Percentiles rank a stretch among this genome's conserved stretches.
These are phyloP conservation scores for Neuroterus valhalla DNA, from an alignment of 1,140 invertebrate species.

Conservation along the genomic window DNA sequence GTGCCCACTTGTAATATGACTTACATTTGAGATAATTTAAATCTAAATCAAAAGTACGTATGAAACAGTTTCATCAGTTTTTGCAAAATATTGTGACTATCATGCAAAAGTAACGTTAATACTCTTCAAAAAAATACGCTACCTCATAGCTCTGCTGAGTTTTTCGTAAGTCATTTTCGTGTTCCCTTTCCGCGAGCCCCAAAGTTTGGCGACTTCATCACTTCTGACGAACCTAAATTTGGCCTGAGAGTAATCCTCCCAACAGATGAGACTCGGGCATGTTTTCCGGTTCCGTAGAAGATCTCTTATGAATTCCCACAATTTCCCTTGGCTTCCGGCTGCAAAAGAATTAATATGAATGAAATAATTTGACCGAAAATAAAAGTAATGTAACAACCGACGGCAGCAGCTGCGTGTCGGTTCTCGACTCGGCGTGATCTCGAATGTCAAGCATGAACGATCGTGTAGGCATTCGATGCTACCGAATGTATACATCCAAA, in stretches of 20 bases:
- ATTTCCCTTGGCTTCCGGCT: conserved; percentile 80
- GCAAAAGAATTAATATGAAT: conserved; percentile 41
- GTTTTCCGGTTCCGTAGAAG: conserved; percentile 84
- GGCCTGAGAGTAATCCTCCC: conserved; percentile 90
- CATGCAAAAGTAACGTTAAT: neutral
- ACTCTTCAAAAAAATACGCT: conserved; percentile 45
- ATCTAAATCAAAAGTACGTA: too few relatives aligned
- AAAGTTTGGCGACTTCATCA: conserved; percentile 91
- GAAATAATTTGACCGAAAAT: too few relatives aligned
- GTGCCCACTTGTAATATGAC: too few relatives aligned
- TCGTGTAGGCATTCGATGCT: too few relatives aligned
- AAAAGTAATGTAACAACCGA: too few relatives aligned
- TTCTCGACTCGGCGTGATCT: too few relatives aligned
- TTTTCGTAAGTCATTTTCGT: conserved; percentile 96
- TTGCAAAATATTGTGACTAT: neutral
- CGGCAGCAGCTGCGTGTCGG: too few relatives aligned
- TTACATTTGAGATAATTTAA: too few relatives aligned
- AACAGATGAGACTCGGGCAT: conserved; percentile 88
- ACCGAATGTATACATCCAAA: too few relatives aligned
- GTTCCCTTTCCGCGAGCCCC: conserved; percentile 92
- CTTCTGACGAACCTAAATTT: conserved; percentile 93
- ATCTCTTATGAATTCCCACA: conserved; percentile 89
- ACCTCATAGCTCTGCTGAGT: conserved; percentile 94
- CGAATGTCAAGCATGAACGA: too few relatives aligned
- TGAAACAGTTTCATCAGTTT: neutral